Evolutionary conservation across 2,113 vertebrate species (phyloP), one percentile per base, ranked within the genome.

Genomic region (Greenwoodochromis staneri): DNA sequence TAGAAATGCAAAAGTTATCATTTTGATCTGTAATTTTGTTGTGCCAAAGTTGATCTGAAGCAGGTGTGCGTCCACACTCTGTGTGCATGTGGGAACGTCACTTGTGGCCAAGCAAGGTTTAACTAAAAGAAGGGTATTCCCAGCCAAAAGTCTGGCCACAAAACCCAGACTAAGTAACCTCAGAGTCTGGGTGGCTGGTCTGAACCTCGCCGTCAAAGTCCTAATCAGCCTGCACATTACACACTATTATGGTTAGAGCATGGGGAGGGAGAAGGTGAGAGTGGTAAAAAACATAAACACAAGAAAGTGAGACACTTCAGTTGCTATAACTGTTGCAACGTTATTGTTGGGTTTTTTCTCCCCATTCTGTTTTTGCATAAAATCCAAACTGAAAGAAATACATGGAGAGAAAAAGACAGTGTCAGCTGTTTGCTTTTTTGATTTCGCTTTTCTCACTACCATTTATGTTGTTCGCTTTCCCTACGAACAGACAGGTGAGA

Each of bases 111-210:
- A 61, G 76, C 87, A 57, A 85, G 86, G 88, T 95, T 92, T 88
- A 88, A 87, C 87, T 95, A 92, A 94, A 82, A 94, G 86, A 90
- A 78, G 87, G 81, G 88, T 87, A 90, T 93, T 92, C 88, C 90
- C 82, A 94, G 94, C 93, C 95, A 93, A 93, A 93, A 93, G 93
- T 94, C 95, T 95, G 90, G 81, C 94, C 94, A 91, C 95, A 95
- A 91, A 93, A 93, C 73, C 94, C 93, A 93, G 89, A 91, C 89
- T 87, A 90, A 93, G 89, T 91, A 95, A 95, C 95, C 95, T 93
- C 93, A 96, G 91, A 88, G 95, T 95, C 92, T 96, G 90, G 89
- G 87, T 94, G 93, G 92, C 92, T 93, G 93, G 88, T 93, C 88
- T 91, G 61, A 92, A 91, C 82, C 85, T 86, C 54, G 12, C 90